These are phyloP conservation scores for Hypercompe scribonia DNA, from an alignment of 2,888 invertebrate species.

Conservation along the genomic window DNA sequence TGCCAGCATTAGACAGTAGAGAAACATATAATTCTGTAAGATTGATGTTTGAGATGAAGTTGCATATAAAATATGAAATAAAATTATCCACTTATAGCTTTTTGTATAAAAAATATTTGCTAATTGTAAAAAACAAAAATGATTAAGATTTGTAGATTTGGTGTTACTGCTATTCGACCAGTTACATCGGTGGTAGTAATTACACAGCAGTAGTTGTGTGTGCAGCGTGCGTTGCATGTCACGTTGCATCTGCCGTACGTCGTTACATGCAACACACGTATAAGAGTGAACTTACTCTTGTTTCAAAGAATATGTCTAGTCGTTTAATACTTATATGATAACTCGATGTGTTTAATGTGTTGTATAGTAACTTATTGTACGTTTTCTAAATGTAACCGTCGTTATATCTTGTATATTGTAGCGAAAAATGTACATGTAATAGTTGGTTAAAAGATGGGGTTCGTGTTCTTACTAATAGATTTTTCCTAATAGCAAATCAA, in stretches of 20 bases:
- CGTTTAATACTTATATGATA: not conserved
- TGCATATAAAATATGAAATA: not conserved
- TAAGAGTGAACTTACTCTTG: not conserved
- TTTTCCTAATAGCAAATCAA: not conserved
- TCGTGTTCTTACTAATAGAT: not conserved
- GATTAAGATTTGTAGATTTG: not conserved
- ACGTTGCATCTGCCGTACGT: no score
- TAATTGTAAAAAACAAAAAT: not conserved
- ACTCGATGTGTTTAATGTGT: not conserved
- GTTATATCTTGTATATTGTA: not conserved
- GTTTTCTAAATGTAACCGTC: not conserved
- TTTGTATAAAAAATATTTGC: not conserved
- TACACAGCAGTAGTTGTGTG: not conserved
- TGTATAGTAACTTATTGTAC: not conserved
- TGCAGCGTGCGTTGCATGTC: not conserved
- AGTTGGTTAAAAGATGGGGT: not conserved
- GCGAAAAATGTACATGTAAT: not conserved
- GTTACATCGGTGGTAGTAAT: not conserved
- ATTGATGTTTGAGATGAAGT: not conserved
- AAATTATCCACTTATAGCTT: not conserved
- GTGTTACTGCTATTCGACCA: not conserved
- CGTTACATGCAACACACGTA: not conserved
- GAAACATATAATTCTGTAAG: not conserved
- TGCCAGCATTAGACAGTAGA: not conserved
- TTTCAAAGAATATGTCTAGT: not conserved